phyloP scores from a whole-genome alignment of 2,888 invertebrate genomes.

The Branchellion lobata region DNA sequence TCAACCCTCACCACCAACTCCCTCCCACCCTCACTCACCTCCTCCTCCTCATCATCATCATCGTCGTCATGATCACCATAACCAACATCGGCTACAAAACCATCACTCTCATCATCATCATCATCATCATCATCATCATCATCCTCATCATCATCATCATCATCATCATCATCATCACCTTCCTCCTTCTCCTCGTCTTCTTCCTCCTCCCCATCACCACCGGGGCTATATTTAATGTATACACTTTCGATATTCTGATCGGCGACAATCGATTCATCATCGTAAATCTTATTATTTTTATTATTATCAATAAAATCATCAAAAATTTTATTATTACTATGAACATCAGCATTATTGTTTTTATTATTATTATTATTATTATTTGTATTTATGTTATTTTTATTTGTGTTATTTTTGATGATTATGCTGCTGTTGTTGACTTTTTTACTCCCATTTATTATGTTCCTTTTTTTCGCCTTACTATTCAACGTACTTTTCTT shows the following conservation, averaged over 20 bases:
- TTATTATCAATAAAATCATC: too few relatives aligned
- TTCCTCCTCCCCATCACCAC: not conserved
- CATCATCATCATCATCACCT: not conserved
- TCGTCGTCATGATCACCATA: not conserved
- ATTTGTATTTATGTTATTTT: too few relatives aligned
- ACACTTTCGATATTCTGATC: too few relatives aligned
- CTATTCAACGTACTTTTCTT: too few relatives aligned
- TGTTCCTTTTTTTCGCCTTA: not conserved
- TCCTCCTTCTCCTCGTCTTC: not conserved
- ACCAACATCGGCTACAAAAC: too few relatives aligned
- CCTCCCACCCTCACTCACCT: not conserved
- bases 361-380: too few relatives aligned
- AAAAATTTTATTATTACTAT: too few relatives aligned
- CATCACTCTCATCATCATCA: slow-evolving; percentile 49
- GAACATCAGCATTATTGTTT: too few relatives aligned
- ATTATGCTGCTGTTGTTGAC: not conserved
- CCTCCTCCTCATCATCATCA: slow-evolving; percentile 1
- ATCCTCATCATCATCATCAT: not conserved
- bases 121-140: too few relatives aligned
- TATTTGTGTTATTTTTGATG: not conserved
- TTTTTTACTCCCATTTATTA: not conserved
- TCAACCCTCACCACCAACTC: slow-evolving; percentile 43
- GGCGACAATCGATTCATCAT: too few relatives aligned
- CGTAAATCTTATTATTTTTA: too few relatives aligned
- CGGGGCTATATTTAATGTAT: not conserved